Percentiles rank a stretch among this genome's conserved stretches.
Evolutionary conservation across 2,888 invertebrate species (phyloP).

Genomic region (Hetaerina titia): DNA sequence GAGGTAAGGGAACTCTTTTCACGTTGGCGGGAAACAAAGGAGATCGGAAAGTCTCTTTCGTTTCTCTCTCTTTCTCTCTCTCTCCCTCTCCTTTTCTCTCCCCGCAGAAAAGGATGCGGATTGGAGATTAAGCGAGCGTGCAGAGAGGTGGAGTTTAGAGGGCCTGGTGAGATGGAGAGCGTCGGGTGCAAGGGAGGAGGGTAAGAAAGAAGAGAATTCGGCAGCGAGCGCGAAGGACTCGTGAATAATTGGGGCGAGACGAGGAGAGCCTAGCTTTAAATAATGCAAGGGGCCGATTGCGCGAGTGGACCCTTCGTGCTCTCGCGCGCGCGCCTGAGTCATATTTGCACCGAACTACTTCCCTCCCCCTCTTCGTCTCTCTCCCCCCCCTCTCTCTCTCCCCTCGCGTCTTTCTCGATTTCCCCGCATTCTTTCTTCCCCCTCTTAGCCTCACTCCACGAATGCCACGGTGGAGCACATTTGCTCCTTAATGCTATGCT

Average conservation of each 20-base stretch:
- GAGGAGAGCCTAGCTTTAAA: constrained; percentile 1
- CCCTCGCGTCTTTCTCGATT: not conserved
- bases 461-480: not conserved
- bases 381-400: not conserved
- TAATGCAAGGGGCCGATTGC: constrained; percentile 3
- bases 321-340: not conserved
- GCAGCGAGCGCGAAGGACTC: not conserved
- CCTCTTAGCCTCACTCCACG: not conserved
- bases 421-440: not conserved
- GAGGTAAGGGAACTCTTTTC: not conserved
- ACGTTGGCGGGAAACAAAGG: not conserved
- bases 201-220: not conserved
- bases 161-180: not conserved
- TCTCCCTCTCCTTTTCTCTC: not conserved
- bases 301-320: not conserved
- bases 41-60: not conserved
- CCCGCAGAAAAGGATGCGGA: not conserved
- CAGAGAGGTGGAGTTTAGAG: not conserved
- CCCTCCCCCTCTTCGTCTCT: no score
- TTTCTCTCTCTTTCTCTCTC: not conserved
- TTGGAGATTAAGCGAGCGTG: constrained; percentile 6
- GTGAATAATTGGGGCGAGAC: constrained; percentile 10
- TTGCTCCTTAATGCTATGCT: not conserved
- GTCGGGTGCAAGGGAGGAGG: not conserved
- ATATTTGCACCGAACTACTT: no score